phyloP scores from a whole-genome alignment of 2,888 invertebrate species.

The Cryptus armator region DNA sequence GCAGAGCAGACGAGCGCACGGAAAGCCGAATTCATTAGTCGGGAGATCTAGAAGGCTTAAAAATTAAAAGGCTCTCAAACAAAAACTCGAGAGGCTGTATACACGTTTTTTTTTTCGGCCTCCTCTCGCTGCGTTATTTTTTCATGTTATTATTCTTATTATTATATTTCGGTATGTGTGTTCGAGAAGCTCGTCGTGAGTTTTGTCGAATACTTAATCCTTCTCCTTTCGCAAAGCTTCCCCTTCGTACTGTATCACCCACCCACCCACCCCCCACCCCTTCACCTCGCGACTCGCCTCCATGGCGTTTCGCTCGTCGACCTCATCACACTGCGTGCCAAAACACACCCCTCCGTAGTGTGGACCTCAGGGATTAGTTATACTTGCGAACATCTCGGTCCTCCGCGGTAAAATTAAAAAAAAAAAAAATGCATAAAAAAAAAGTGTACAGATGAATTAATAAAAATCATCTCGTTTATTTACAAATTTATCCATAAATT shows the following conservation, averaged over 20 bases:
- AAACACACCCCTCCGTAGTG: background rate
- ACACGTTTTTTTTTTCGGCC: constrained; percentile 64
- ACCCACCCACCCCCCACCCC: background rate
- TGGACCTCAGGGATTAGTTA: background rate
- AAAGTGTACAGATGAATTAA: background rate
- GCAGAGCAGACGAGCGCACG: constrained; percentile 38
- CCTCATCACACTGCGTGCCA: background rate
- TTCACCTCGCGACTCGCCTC: background rate
- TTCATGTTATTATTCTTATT: constrained; percentile 58
- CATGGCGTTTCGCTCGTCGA: background rate
- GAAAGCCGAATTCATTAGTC: constrained; percentile 81
- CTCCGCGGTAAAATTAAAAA: too few relatives aligned
- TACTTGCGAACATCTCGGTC: background rate
- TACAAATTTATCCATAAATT: constrained; percentile 51
- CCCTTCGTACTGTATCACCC: constrained; percentile 1
- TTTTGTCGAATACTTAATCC: constrained; percentile 46
- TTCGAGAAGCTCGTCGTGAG: constrained; percentile 42
- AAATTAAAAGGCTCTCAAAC: constrained; percentile 83
- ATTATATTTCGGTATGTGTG: constrained; percentile 50
- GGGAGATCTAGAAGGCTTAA: constrained; percentile 79
- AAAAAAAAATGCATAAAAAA: background rate
- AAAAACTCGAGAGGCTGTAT: constrained; percentile 75
- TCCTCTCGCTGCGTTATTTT: constrained; percentile 41
- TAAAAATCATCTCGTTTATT: constrained; percentile 56
- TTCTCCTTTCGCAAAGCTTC: constrained; percentile 58